Percentiles rank a stretch among this genome's conserved stretches.
Conservation (phyloP, 2,797 vertebrate genomes). For the Harpagifer antarcticus region DNA sequence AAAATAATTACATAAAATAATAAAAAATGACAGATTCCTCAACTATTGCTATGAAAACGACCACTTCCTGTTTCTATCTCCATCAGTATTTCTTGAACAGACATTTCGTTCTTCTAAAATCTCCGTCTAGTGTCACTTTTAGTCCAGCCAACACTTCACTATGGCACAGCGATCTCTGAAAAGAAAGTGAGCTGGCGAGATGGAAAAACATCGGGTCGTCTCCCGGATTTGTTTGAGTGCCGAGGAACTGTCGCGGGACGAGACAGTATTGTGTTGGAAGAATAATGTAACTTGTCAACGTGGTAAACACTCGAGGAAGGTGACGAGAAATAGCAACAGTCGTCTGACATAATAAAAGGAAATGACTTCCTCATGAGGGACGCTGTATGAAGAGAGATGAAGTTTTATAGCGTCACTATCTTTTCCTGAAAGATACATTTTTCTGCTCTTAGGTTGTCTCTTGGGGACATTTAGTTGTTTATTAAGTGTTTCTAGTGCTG, state of each 20-base stretch:
- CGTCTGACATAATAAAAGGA: slow-evolving; percentile 78
- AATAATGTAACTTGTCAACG: slow-evolving; percentile 82
- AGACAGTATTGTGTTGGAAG: slow-evolving; percentile 67
- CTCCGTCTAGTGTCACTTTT: slow-evolving; percentile 21
- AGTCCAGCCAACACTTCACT: slow-evolving; percentile 24
- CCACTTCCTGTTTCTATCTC: no score
- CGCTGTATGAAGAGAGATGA: slow-evolving; percentile 17
- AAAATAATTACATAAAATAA: no score
- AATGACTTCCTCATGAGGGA: slow-evolving; percentile 83
- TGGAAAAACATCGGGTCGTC: slow-evolving; percentile 41
- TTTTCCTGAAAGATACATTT: background rate
- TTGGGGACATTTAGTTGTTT: background rate
- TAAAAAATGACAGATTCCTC: no score
- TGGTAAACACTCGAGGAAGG: slow-evolving; percentile 62
- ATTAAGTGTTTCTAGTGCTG: slow-evolving; percentile 9
- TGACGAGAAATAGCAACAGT: slow-evolving; percentile 61
- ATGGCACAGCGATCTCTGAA: background rate
- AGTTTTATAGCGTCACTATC: slow-evolving; percentile 1
- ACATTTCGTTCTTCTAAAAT: background rate
- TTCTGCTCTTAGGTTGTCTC: slow-evolving; percentile 7
- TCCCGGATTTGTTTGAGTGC: slow-evolving; percentile 49
- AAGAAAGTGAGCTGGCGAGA: slow-evolving; percentile 26
- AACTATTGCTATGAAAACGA: no score
- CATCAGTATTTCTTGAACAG: background rate
- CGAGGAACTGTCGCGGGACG: slow-evolving; percentile 55